Base-by-base conservation (phyloP, 2,888 invertebrate genomes). In the Polylopha cassiicola region DNA sequence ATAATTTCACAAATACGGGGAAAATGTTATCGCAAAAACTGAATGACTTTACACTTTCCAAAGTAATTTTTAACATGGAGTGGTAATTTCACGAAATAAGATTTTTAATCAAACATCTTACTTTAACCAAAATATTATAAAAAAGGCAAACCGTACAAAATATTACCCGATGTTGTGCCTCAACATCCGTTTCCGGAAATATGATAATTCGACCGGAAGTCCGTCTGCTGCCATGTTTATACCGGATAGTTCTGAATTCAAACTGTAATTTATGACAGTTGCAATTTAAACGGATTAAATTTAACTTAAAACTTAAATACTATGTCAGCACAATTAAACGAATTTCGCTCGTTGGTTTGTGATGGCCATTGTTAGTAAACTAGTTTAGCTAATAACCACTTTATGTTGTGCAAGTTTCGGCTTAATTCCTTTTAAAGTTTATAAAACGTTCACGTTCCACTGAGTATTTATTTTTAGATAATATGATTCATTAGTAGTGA, bases 161-260 rank as follows among this genome's bases (percentile, higher is more conserved):
- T 41, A 39, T 37, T 32, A 55, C 49, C 53, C n/a, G n/a, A 49
- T 58, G 59, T 58, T 58, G 43, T 32, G 50, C 43, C 44, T 41
- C 44, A 43, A 49, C 44, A 53, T 61, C 61, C 61, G 50, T 50
- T 50, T 55, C 55, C 61, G 61, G 53, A 58, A 61, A 61, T 61
- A 61, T 61, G 61, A 61, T 61, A 61, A 61, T 61, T 59, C 47
- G 9, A 24, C 38, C 38, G 45, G 37, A 42, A 26, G 33, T 42
- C 39, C 39, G 26, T 26, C 29, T 21, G 18, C 18, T 26, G 32
- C 23, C 36, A 17, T 31, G 39, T 44, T 43, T 36, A 39, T 39
- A 28, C 34, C 44, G 39, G 39, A 44, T 39, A 44, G 44, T 44
- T 44, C 34, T 23, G 30, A 32, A 42, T 39, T 41, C 41, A 30